Conservation (phyloP, 2,888 invertebrate species). For the Diabrotica balteata region DNA sequence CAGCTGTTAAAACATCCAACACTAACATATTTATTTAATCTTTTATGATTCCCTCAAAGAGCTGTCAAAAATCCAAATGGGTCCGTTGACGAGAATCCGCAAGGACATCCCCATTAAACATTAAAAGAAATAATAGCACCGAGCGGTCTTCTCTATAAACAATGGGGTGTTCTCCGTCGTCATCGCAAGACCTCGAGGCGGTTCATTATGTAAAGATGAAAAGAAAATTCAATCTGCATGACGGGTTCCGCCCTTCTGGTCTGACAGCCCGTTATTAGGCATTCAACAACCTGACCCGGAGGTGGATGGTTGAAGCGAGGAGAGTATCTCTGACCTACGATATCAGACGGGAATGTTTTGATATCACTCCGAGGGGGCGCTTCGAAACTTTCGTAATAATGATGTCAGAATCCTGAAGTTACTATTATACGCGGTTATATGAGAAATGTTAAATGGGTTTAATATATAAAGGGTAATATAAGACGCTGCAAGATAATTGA, state of each 20-base stretch:
- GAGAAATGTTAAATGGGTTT: no score
- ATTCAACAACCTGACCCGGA: constrained; percentile 58
- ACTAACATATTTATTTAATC: neutral
- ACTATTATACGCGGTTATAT: no score
- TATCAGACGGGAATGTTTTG: constrained; percentile 31
- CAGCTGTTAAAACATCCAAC: no score
- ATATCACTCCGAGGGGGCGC: no score
- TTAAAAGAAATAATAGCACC: constrained; percentile 26
- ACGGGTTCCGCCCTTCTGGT: constrained; percentile 58
- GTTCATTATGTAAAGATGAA: constrained; percentile 61
- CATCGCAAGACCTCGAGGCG: constrained; percentile 51
- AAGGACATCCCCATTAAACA: constrained; percentile 28
- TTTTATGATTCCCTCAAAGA: neutral
- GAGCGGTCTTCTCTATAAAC: constrained; percentile 45
- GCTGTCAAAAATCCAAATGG: constrained; percentile 13
- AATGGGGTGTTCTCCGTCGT: constrained; percentile 53
- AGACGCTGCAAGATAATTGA: no score
- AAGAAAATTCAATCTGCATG: constrained; percentile 62
- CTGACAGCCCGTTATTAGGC: constrained; percentile 61
- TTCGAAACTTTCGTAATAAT: no score
- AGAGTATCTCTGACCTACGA: neutral
- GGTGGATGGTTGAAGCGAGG: constrained; percentile 29
- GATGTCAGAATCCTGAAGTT: no score
- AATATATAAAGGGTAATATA: no score
- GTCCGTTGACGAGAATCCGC: constrained; percentile 16